phyloP scores from a whole-genome alignment of 2,113 vertebrate genomes.

The Capreolus pygargus region DNA sequence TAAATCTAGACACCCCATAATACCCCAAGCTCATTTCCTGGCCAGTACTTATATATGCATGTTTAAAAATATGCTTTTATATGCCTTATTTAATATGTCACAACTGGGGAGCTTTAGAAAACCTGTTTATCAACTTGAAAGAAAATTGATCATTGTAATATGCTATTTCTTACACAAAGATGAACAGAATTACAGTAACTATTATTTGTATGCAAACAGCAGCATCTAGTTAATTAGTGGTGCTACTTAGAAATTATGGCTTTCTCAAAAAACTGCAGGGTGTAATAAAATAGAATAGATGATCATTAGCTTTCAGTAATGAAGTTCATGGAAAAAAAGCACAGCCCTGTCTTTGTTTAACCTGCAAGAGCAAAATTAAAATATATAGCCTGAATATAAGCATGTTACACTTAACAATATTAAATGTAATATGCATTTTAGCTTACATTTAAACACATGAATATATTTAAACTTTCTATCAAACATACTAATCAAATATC shows the following conservation, averaged over 20 bases:
- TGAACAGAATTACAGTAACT: conserved; percentile 61
- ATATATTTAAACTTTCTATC: neutral
- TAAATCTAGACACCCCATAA: neutral
- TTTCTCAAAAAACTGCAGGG: conserved; percentile 75
- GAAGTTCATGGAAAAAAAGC: conserved; percentile 61
- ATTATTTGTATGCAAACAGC: conserved; percentile 74
- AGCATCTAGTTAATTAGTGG: conserved; percentile 72
- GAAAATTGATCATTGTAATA: conserved; percentile 6
- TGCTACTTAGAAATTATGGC: conserved; percentile 74
- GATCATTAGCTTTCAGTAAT: conserved; percentile 70
- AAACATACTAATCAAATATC: neutral
- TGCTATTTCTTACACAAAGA: conserved; percentile 51
- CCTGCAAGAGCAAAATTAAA: conserved; percentile 39
- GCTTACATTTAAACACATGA: neutral
- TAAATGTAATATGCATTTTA: neutral
- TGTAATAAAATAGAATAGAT: conserved; percentile 72
- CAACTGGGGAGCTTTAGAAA: neutral
- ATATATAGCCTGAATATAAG: neutral
- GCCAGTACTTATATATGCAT: neutral
- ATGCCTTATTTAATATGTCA: conserved; percentile 26
- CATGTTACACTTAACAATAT: neutral
- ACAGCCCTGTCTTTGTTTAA: conserved; percentile 25
- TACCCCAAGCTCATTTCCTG: neutral
- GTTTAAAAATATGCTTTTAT: neutral
- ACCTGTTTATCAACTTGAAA: neutral